Evolutionary conservation across 2,113 vertebrate species (phyloP), one percentile per base, ranked within the genome.

Genomic region (Hoplias malabaricus): DNA sequence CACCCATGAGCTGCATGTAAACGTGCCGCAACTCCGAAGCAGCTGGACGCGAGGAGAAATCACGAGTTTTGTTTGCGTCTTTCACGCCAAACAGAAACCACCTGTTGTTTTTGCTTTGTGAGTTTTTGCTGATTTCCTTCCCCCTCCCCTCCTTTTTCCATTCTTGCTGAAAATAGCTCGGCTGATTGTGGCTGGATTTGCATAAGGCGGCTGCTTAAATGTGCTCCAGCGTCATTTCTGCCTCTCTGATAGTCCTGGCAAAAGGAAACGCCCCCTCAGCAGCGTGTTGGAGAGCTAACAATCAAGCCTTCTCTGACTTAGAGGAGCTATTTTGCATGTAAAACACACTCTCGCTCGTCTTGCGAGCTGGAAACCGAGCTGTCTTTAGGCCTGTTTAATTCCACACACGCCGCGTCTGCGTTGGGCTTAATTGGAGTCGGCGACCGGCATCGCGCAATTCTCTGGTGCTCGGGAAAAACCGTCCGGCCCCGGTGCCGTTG

Each of bases 401-500:
- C 79, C 23, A 36, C 38, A 40, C 85, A 81, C 79, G 77, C 78
- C 40, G 80, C 68, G 77, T 87, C 84, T 86, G 79, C 84, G 54
- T 63, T 19, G 25, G 34, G 21, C 62, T 72, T 75, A 78, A 78
- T 78, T 74, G 75, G 67, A 82, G 85, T 82, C 87, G 83, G 85
- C 82, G 87, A 86, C 88, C 86, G 85, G 84, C 78, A 84, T 80
- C 77, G 77, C 79, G 61, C 48, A 16, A 62, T 65, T 69, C 34
- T 43, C 56, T 54, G 53, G 75, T 67, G 56, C 43, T 25, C 54
- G 70, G 69, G 53, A 83, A 87, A n/a, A 84, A 82, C 72, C 83
- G 78, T 83, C 84, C 81, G 57, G 73, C 77, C 67, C 67, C 46
- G n/a, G 75, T 82, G 85, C 90, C 43, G 56, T 65, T 91, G 85